Conservation (phyloP, 2,888 invertebrate genomes). For the Scaptomyza caliginosa region DNA sequence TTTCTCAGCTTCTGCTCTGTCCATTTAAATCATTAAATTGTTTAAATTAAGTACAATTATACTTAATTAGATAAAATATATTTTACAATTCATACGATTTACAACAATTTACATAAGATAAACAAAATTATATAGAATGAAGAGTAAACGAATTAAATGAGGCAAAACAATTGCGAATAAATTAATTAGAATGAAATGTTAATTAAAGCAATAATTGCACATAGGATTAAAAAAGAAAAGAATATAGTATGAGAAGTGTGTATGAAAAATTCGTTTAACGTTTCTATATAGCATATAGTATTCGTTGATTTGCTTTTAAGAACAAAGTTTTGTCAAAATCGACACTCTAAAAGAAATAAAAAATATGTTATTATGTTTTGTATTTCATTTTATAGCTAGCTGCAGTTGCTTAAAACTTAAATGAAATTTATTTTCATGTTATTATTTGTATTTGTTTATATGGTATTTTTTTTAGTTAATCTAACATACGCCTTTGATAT, state of each 20-base stretch:
- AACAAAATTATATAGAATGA: constrained; percentile 27
- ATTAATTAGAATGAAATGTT: constrained; percentile 53
- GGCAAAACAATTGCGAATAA: constrained; percentile 54
- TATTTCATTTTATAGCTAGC: constrained; percentile 37
- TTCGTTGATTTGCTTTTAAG: constrained; percentile 71
- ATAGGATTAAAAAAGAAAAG: constrained; percentile 44
- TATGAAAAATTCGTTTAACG: constrained; percentile 66
- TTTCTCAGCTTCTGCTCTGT: constrained; percentile 33
- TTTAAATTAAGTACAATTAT: constrained; percentile 78
- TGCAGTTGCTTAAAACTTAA: too few species aligned
- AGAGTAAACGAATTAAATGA: constrained; percentile 38
- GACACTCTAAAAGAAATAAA: constrained; percentile 25
- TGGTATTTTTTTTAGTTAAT: constrained; percentile 57
- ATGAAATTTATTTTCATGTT: constrained; percentile 34
- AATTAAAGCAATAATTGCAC: constrained; percentile 76
- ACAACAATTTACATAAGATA: constrained; percentile 72
- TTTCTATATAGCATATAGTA: constrained; percentile 56
- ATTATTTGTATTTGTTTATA: constrained; percentile 40
- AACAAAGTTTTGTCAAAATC: constrained; percentile 36
- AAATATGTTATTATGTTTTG: not conserved
- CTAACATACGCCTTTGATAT: constrained; percentile 81
- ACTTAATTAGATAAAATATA: constrained; percentile 68
- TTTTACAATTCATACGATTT: constrained; percentile 74
- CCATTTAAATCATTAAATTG: constrained; percentile 46
- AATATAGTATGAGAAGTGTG: constrained; percentile 19